Percentiles rank a stretch among this genome's conserved stretches.
phyloP scores from a whole-genome alignment of 2,113 vertebrate genomes.

The Zapornia atra region DNA sequence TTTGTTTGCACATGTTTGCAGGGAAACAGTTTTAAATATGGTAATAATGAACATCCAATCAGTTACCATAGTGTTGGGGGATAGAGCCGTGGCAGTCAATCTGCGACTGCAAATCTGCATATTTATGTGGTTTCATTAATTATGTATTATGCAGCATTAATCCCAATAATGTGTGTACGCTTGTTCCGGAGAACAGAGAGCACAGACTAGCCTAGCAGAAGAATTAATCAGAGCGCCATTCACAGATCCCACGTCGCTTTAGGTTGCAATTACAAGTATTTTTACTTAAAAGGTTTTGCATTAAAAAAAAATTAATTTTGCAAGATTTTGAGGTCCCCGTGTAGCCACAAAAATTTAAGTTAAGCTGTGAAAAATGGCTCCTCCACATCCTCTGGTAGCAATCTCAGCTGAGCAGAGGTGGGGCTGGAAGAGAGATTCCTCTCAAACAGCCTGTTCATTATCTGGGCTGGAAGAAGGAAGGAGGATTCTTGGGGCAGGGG shows the following conservation, averaged over 20 bases:
- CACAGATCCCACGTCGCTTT: not conserved
- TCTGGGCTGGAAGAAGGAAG: not conserved
- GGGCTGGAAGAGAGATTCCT: not conserved
- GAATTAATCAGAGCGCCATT: constrained; percentile 42
- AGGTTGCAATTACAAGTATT: constrained; percentile 63
- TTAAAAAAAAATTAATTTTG: constrained; percentile 50
- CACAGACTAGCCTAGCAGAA: not conserved
- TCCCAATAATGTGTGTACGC: constrained; percentile 57
- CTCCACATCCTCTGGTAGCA: constrained; percentile 4
- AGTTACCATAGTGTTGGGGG: constrained; percentile 45
- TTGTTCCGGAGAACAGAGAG: constrained; percentile 33
- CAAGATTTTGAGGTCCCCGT: constrained; percentile 20
- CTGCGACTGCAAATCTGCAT: constrained; percentile 75
- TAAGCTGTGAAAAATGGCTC: constrained; percentile 25
- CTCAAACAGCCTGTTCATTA: constrained; percentile 23
- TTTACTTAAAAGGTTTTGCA: constrained; percentile 53
- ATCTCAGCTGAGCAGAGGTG: constrained; percentile 2
- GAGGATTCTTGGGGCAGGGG: not conserved
- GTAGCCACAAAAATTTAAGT: constrained; percentile 32
- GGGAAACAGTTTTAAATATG: constrained; percentile 35
- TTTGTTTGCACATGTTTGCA: constrained; percentile 22
- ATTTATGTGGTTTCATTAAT: constrained; percentile 74
- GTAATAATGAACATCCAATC: constrained; percentile 66
- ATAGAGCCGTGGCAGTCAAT: constrained; percentile 64
- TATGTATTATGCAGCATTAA: constrained; percentile 67